Conservation (phyloP, 2,797 vertebrate species). For the Hydrocynus forskahlii region DNA sequence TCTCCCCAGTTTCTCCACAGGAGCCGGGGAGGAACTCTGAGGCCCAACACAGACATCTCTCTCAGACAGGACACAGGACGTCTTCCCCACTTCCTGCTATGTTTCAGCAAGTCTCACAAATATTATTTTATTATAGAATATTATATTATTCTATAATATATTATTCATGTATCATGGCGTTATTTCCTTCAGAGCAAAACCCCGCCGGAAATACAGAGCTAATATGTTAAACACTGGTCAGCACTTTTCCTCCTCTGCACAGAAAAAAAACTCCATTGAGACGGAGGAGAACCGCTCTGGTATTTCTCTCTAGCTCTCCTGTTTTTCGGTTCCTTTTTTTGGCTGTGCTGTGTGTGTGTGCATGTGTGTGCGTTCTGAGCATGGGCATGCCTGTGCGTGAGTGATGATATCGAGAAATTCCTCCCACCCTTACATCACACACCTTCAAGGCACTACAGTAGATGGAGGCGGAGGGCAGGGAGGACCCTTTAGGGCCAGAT, state of each 20-base stretch:
- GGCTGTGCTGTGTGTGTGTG: conserved; percentile 26
- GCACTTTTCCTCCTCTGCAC: neutral
- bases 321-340: conserved; percentile 54
- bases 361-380: conserved; percentile 60
- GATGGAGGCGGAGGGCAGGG: conserved; percentile 17
- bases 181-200: conserved; percentile 20
- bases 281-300: conserved; percentile 1
- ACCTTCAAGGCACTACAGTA: conserved; percentile 50
- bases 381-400: conserved; percentile 63
- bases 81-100: conserved; percentile 48
- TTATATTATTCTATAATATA: neutral
- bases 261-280: neutral
- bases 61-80: conserved; percentile 56
- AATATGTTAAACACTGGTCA: conserved; percentile 31
- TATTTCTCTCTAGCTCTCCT: conserved; percentile 26
- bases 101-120: conserved; percentile 12
- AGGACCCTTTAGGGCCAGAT: conserved; percentile 56
- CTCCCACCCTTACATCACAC: conserved; percentile 39
- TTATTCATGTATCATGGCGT: conserved; percentile 4
- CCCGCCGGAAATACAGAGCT: neutral
- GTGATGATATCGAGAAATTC: conserved; percentile 51
- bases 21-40: conserved; percentile 9
- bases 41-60: conserved; percentile 18
- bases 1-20: conserved; percentile 34
- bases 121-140: too few relatives aligned